A percentile compares a stretch with the other conserved stretches of the same genome.
phyloP scores from a whole-genome alignment of 2,797 vertebrate genomes.

The Tachyglossus aculeatus region DNA sequence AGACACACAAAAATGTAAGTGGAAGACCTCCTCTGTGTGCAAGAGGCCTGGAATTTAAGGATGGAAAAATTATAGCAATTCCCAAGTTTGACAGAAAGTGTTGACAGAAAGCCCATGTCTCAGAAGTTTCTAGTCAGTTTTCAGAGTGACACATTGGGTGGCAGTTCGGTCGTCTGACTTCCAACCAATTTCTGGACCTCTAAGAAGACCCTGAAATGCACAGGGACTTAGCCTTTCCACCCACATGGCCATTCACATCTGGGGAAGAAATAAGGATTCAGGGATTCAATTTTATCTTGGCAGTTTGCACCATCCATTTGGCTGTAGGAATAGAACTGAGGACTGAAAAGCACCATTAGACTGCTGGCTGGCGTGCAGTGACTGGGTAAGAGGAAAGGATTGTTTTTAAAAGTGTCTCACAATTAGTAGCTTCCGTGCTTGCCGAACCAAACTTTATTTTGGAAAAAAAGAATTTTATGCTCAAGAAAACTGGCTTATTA shows the following conservation, averaged over 20 bases:
- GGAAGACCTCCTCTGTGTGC: neutral
- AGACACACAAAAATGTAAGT: conserved; percentile 1
- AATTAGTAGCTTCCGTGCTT: conserved; percentile 22
- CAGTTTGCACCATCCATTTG: fast-evolving
- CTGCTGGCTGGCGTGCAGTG: neutral
- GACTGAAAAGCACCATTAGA: neutral
- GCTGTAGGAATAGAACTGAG: neutral
- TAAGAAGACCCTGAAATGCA: neutral
- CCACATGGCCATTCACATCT: neutral
- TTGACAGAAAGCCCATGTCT: neutral
- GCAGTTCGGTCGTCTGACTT: neutral
- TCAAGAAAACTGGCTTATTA: conserved; percentile 15
- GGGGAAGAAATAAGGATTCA: neutral
- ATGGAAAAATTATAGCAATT: neutral
- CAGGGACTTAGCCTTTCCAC: neutral
- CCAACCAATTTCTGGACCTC: neutral
- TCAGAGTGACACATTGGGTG: neutral
- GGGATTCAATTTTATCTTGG: neutral
- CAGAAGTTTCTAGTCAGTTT: no score
- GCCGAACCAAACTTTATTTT: conserved; percentile 8
- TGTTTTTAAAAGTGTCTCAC: neutral
- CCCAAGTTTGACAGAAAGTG: neutral
- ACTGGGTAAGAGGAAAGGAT: neutral
- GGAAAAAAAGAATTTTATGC: conserved; percentile 25
- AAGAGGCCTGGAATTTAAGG: neutral